Percentiles rank a stretch among this genome's conserved stretches.
Evolutionary conservation across 2,888 invertebrate genomes (phyloP).

Genomic region (Xylota sylvarum): DNA sequence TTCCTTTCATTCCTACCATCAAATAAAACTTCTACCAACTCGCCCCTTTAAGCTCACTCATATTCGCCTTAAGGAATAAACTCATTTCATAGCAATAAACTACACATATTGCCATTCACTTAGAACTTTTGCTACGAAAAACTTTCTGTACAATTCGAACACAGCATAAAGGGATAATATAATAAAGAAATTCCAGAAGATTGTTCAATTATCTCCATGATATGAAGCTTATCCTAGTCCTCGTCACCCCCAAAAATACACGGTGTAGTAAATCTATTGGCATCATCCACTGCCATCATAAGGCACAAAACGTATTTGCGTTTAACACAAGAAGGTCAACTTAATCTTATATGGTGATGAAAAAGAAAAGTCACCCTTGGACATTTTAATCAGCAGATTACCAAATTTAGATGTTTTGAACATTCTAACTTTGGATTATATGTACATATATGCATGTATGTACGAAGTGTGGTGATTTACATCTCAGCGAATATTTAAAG

Average conservation of each 20-base stretch:
- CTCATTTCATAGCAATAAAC: neutral
- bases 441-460: too few relatives aligned
- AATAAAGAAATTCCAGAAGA: constrained; percentile 64
- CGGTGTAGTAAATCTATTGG: constrained; percentile 24
- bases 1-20: neutral
- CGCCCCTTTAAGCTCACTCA: neutral
- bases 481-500: too few relatives aligned
- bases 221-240: constrained; percentile 30
- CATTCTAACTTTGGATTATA: neutral
- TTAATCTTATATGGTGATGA: constrained; percentile 36
- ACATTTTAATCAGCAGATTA: neutral
- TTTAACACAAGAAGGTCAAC: constrained; percentile 20
- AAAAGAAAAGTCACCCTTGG: neutral
- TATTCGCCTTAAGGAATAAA: neutral
- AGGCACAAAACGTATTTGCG: constrained; percentile 9
- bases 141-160: constrained; percentile 27
- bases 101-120: neutral
- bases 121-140: constrained; percentile 14
- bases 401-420: constrained; percentile 10
- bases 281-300: constrained; percentile 13
- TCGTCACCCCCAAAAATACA: constrained; percentile 29
- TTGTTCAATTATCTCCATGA: constrained; percentile 64
- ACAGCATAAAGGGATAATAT: constrained; percentile 50
- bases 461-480: too few relatives aligned
- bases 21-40: neutral